These are phyloP conservation scores for Acrocera orbiculus DNA, from an alignment of 2,888 invertebrate species.

Conservation along the genomic window DNA sequence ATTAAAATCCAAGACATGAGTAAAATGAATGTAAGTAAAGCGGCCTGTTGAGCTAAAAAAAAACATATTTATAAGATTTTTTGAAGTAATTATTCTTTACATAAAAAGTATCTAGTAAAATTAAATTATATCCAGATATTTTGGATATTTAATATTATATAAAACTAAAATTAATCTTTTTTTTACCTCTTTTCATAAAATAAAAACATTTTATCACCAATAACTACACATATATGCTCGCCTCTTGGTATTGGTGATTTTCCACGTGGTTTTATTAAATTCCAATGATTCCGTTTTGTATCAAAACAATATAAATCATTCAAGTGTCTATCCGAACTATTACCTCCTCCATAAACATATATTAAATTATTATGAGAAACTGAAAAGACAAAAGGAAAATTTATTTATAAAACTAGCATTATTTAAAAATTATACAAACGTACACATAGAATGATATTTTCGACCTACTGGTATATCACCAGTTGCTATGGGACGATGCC, in stretches of 20 bases:
- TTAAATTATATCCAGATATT: no score
- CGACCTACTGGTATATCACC: conserved; percentile 61
- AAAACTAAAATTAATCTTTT: background rate
- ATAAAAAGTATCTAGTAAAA: no score
- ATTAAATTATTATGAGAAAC: conserved; percentile 60
- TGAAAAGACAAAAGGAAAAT: conserved; percentile 20
- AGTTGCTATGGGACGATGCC: conserved; percentile 43
- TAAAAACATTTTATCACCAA: conserved; percentile 54
- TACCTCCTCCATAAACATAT: conserved; percentile 83
- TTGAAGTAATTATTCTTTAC: no score
- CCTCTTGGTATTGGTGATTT: conserved; percentile 44
- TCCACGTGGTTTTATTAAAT: conserved; percentile 39
- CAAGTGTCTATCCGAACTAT: conserved; percentile 61
- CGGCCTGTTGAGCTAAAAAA: conserved; percentile 1
- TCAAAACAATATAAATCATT: conserved; percentile 67
- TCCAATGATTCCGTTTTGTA: conserved; percentile 43
- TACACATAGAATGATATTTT: conserved; percentile 83
- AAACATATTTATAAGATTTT: no score
- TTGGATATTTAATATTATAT: no score
- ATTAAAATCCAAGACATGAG: conserved; percentile 62
- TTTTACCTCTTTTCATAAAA: conserved; percentile 80
- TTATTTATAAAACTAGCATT: background rate
- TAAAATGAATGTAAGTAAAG: conserved; percentile 30
- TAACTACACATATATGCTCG: conserved; percentile 64
- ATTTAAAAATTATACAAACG: no score